Evolutionary conservation across 2,113 vertebrate species (phyloP).

Genomic region (Etheostoma cragini): DNA sequence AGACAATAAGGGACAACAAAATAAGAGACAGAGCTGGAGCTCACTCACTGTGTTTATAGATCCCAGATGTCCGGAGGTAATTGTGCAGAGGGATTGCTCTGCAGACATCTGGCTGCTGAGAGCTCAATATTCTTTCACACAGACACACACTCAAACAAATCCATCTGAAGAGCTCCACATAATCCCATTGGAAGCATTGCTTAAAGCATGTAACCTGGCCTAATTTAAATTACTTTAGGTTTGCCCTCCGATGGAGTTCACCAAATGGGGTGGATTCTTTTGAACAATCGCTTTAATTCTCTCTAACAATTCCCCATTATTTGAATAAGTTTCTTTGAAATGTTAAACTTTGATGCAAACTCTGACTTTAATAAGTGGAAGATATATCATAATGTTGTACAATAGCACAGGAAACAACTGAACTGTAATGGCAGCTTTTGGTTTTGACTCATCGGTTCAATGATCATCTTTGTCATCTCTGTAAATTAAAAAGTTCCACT

Average conservation of each 20-base stretch:
- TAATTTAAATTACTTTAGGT: constrained; percentile 62
- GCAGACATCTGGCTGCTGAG: constrained; percentile 77
- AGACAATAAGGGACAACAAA: constrained; percentile 52
- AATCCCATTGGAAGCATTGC: constrained; percentile 65
- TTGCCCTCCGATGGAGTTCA: constrained; percentile 34
- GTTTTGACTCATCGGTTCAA: background rate
- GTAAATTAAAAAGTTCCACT: constrained; percentile 24
- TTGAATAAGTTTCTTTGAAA: constrained; percentile 21
- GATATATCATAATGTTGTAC: background rate
- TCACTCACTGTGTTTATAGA: constrained; percentile 65
- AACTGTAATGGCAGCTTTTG: background rate
- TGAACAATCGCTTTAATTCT: constrained; percentile 16
- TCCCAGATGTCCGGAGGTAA: constrained; percentile 82
- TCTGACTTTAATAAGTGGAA: background rate
- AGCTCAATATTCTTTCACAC: constrained; percentile 59
- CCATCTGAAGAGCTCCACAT: constrained; percentile 51
- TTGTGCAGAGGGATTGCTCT: constrained; percentile 76
- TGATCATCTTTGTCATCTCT: constrained; percentile 18
- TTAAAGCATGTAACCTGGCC: constrained; percentile 60
- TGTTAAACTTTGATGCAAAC: constrained; percentile 26
- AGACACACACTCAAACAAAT: constrained; percentile 58
- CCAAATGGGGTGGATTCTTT: constrained; percentile 28
- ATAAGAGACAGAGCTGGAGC: constrained; percentile 24
- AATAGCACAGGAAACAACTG: background rate
- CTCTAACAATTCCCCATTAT: constrained; percentile 29